Percentiles rank a stretch among this genome's conserved stretches.
Conservation (phyloP, 2,113 vertebrate species). For the Candoia aspera region DNA sequence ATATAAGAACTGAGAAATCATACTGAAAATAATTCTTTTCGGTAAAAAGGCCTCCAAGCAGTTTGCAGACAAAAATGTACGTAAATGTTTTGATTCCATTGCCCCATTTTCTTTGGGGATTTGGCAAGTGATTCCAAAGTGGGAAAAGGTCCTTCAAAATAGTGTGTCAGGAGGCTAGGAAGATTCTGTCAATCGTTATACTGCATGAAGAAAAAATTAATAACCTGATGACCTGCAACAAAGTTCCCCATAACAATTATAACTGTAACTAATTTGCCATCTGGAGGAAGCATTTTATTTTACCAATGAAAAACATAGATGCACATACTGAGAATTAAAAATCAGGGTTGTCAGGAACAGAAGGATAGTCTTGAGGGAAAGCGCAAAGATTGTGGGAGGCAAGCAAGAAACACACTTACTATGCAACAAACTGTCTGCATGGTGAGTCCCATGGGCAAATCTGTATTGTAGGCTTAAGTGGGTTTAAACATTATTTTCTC, state of each 20-base stretch:
- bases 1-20: not conserved
- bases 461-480: not conserved
- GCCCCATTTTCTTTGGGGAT: not conserved
- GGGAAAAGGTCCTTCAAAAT: not conserved
- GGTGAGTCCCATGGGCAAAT: not conserved
- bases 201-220: not conserved
- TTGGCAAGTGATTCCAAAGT: not conserved
- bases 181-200: not conserved
- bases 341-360: not conserved
- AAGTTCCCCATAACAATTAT: not conserved
- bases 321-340: not conserved
- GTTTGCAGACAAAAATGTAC: not conserved
- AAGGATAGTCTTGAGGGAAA: conserved; percentile 6
- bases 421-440: not conserved
- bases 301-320: not conserved
- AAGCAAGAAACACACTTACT: not conserved
- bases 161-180: not conserved
- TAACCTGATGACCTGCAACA: not conserved
- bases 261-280: conserved; percentile 9
- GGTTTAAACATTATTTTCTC: not conserved
- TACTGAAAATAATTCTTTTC: not conserved
- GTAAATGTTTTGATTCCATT: not conserved
- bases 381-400: not conserved
- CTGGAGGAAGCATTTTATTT: not conserved
- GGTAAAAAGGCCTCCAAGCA: not conserved